phyloP scores from a whole-genome alignment of 1,140 invertebrate genomes.

The Ditylenchus dipsaci region DNA sequence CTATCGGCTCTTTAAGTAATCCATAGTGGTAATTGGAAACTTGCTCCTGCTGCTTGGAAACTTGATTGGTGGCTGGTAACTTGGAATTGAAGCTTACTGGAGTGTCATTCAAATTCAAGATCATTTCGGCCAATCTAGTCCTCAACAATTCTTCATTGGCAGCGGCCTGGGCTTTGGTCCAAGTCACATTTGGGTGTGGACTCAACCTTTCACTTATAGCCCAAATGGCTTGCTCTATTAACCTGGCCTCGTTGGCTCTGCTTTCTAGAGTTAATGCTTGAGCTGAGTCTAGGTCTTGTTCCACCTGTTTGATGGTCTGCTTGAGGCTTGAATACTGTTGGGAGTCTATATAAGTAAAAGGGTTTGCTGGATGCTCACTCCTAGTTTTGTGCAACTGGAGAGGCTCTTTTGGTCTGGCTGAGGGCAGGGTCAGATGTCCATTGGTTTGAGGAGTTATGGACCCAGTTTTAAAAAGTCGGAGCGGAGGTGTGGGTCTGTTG shows the following conservation, averaged over 20 bases:
- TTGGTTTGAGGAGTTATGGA: too few species aligned
- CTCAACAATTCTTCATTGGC: conserved; percentile 53
- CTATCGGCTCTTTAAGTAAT: conserved; percentile 38
- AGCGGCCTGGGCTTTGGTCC: conserved; percentile 47
- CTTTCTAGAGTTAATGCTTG: background rate
- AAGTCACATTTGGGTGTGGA: conserved; percentile 12
- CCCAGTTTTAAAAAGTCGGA: too few species aligned
- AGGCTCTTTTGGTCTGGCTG: background rate
- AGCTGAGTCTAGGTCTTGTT: background rate
- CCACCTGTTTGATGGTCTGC: background rate
- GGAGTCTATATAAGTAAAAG: background rate
- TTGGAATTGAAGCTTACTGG: conserved; percentile 2
- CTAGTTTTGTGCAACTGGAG: background rate
- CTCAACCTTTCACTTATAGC: background rate
- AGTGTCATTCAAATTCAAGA: conserved; percentile 44
- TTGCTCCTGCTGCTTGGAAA: background rate
- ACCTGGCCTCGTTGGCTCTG: conserved; percentile 18
- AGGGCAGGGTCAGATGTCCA: too few species aligned
- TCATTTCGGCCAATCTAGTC: conserved; percentile 49
- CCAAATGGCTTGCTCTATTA: conserved; percentile 42
- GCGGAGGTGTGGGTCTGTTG: background rate
- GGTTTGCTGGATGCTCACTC: background rate
- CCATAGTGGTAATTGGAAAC: too few species aligned
- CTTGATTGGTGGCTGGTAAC: background rate
- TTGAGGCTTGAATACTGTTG: conserved; percentile 9